Evolutionary conservation across 2,888 invertebrate species (phyloP), one percentile per base, ranked within the genome.

Genomic region (Formica aserva): DNA sequence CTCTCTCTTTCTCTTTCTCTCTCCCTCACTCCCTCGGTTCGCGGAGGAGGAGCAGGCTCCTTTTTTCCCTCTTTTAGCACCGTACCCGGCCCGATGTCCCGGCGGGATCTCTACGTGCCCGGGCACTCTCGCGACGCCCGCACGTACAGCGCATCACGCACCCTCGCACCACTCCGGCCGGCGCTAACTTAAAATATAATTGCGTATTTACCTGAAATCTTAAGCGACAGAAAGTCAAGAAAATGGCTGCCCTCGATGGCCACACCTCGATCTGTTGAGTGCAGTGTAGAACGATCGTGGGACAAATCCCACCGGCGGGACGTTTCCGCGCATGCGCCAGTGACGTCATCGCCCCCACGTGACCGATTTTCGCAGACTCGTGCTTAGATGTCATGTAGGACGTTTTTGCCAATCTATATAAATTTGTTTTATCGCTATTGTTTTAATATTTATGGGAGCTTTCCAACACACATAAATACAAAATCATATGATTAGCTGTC

Each of bases 251-350:
- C 93, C 89, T 93, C 92, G 90, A 90, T 92, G 93, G 92, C 93
- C 93, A 93, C 93, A 93, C 93, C 93, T 93, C 93, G 92, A 93
- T 93, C 93, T 92, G 93, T 92, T 92, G 92, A 93, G 92, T 92
- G 92, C 90, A 88, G 88, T 87, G 84, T 88, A 82, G 88, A 85
- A 85, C 85, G 85, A 86, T 84, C 77, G 82, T 32, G 35, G 60
- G 57, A 35, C 32, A 57, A 26, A 55, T 38, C 32, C 35, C 71
- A 52, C 32, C 48, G n/a, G 55, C 32, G 26, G 26, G 29, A n/a
- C 55, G 8, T 0, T 52, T 8, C n/a, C 6, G 71, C 18, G 32
- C 71, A 52, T 55, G 55, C 52, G 48, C n/a, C 1, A n/a, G 8
- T 52, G 48, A 52, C n/a, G 48, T 52, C 48, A 52, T 45, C 15